A percentile compares a stretch with the other conserved stretches of the same genome.
Evolutionary conservation across 2,797 vertebrate genomes (phyloP).

Genomic region (Hippoglossus hippoglossus): DNA sequence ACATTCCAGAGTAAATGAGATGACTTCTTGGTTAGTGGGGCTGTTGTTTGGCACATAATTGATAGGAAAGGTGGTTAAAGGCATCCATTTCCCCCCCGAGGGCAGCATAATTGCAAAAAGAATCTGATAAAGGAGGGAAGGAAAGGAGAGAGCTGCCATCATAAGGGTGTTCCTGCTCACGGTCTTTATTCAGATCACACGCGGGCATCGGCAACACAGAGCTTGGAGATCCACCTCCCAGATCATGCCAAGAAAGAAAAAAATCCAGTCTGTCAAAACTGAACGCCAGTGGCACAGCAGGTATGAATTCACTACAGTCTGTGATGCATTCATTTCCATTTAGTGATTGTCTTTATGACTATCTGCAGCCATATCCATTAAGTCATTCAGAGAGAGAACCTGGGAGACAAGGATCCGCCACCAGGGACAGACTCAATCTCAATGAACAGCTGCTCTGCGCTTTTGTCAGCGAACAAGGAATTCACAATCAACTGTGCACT

Average conservation of each 20-base stretch:
- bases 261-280: conserved; percentile 8
- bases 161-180: conserved; percentile 29
- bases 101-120: conserved; percentile 74
- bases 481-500: conserved; percentile 40
- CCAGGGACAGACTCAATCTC: conserved; percentile 59
- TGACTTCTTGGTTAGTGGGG: conserved; percentile 75
- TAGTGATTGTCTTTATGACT: conserved; percentile 56
- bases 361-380: conserved; percentile 57
- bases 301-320: conserved; percentile 25
- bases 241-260: conserved; percentile 11
- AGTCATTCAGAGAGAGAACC: conserved; percentile 53
- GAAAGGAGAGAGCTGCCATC: conserved; percentile 53
- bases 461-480: conserved; percentile 57
- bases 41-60: conserved; percentile 80
- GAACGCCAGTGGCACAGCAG: conserved; percentile 21
- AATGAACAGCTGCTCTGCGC: conserved; percentile 68
- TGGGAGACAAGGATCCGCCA: conserved; percentile 53
- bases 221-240: conserved; percentile 11
- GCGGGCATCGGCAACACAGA: conserved; percentile 17
- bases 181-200: conserved; percentile 63
- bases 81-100: conserved; percentile 59
- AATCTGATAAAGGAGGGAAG: conserved; percentile 68
- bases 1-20: conserved; percentile 80
- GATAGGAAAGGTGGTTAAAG: conserved; percentile 82
- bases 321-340: conserved; percentile 39